Evolutionary conservation across 2,113 vertebrate species (phyloP).

Genomic region (Podarcis cretensis): DNA sequence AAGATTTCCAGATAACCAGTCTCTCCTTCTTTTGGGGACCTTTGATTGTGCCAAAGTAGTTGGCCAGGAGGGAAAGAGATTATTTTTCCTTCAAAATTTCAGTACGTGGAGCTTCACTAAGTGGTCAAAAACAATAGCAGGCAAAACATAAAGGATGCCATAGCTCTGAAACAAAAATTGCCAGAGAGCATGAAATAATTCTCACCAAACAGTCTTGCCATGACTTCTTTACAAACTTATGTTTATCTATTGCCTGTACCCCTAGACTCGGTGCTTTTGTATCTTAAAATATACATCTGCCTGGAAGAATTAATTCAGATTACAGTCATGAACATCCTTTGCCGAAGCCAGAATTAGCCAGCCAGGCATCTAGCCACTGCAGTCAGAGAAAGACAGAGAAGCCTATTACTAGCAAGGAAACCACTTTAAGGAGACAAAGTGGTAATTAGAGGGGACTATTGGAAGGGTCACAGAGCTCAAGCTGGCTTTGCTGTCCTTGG

Average conservation of each 20-base stretch:
- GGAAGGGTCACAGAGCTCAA: not conserved
- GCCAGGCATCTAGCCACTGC: not conserved
- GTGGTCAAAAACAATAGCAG: constrained; percentile 7
- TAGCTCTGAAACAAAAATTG: constrained; percentile 17
- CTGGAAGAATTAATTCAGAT: constrained; percentile 29
- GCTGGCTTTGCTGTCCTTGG: constrained; percentile 15
- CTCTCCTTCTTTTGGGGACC: not conserved
- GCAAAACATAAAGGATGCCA: not conserved
- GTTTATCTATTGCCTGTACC: not conserved
- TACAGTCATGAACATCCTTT: not conserved
- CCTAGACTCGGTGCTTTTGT: not conserved
- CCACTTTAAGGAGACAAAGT: not conserved
- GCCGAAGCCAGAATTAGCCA: not conserved
- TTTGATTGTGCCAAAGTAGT: not conserved
- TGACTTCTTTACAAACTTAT: not conserved
- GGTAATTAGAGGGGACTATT: constrained; percentile 6
- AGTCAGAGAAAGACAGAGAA: constrained; percentile 11
- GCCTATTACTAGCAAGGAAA: constrained; percentile 6
- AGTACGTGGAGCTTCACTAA: not conserved
- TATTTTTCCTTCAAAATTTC: constrained; percentile 6
- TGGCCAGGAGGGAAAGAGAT: not conserved
- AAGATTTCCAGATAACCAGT: not conserved
- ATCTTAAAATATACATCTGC: not conserved
- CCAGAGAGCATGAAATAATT: not conserved
- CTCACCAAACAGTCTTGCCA: constrained; percentile 12